phyloP scores from a whole-genome alignment of 1,140 invertebrate genomes.

The Heterodera schachtii region DNA sequence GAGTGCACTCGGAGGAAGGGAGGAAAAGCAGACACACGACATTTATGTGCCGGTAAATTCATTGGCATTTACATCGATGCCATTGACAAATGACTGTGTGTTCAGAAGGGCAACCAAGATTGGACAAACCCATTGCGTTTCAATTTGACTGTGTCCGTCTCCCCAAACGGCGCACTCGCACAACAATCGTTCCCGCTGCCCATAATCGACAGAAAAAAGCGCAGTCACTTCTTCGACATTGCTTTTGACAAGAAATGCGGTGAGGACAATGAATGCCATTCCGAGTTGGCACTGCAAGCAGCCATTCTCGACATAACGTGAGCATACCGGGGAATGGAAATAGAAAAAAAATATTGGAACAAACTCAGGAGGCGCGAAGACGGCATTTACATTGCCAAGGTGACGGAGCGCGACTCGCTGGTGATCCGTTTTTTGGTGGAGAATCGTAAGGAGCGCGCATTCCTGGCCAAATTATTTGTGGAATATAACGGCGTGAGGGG shows the following conservation, averaged over 20 bases:
- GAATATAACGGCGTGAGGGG: slow-evolving; percentile 41
- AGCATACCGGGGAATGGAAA: neutral
- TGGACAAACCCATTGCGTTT: slow-evolving; percentile 63
- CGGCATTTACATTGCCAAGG: slow-evolving; percentile 49
- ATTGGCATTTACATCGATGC: no score
- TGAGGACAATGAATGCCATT: slow-evolving; percentile 56
- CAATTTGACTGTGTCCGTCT: slow-evolving; percentile 58
- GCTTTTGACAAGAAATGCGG: slow-evolving; percentile 56
- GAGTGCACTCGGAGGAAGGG: slow-evolving; percentile 19
- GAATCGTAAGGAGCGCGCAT: slow-evolving; percentile 53
- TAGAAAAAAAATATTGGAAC: neutral
- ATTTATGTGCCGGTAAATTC: slow-evolving; percentile 37
- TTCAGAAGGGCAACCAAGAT: slow-evolving; percentile 46
- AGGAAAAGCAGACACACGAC: slow-evolving; percentile 22
- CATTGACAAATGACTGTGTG: slow-evolving; percentile 17
- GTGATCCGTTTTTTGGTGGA: slow-evolving; percentile 51
- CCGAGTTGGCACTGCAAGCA: slow-evolving; percentile 44
- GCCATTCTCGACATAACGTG: slow-evolving; percentile 53
- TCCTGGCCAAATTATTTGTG: slow-evolving; percentile 52
- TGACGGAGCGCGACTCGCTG: slow-evolving; percentile 54
- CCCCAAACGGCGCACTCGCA: neutral
- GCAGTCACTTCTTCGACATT: slow-evolving; percentile 43
- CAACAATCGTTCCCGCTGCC: slow-evolving; percentile 11
- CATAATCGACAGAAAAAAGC: slow-evolving; percentile 23
- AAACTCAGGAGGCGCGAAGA: slow-evolving; percentile 30